Evolutionary conservation across 2,113 vertebrate genomes (phyloP), one percentile per base, ranked within the genome.

Genomic region (Rhagologus leucostigma): DNA sequence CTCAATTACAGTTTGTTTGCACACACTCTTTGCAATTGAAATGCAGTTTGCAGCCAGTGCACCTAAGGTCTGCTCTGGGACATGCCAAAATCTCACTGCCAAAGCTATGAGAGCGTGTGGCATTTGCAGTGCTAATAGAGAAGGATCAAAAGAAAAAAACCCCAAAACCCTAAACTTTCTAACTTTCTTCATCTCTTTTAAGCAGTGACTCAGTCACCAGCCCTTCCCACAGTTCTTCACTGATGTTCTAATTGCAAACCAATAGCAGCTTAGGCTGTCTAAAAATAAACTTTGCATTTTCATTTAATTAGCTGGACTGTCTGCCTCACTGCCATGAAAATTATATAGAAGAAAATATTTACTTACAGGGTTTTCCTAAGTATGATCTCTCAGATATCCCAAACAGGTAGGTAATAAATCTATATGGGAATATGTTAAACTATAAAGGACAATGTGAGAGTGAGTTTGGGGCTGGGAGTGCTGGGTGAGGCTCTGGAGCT

Each of bases 111-210:
- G 78, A 70, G 52, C 2, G 2, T 55, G 68, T 93, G 92, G 92
- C 92, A 97, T 95, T 96, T 97, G 87, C 93, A 83, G 71, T 94
- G 92, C 93, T 95, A 97, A 96, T 15, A 93, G 68, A 88, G 71
- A 77, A 77, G 30, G 52, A n/a, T 33, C 21, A 30, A 7, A 16
- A 39, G 37, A 56, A 37, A 24, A 69, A 89, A 63, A 37, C 41
- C 41, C 42, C 13, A 22, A 3, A 24, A 8, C 5, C 47, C 42
- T 59, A n/a, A 90, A 90, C 68, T 74, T 63, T 84, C 63, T 77
- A 85, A 90, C 71, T 74, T 63, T 77, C 68, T 80, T 80, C 59
- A 74, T 70, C 33, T 44, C 33, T 91, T 93, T 88, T 49, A 65
- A 63, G 33, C 35, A 47, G 52, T 22, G 55, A 60, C 52, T 89